A percentile compares a stretch with the other conserved stretches of the same genome.
phyloP scores from a whole-genome alignment of 2,888 invertebrate species.

The Andrena marginata region DNA sequence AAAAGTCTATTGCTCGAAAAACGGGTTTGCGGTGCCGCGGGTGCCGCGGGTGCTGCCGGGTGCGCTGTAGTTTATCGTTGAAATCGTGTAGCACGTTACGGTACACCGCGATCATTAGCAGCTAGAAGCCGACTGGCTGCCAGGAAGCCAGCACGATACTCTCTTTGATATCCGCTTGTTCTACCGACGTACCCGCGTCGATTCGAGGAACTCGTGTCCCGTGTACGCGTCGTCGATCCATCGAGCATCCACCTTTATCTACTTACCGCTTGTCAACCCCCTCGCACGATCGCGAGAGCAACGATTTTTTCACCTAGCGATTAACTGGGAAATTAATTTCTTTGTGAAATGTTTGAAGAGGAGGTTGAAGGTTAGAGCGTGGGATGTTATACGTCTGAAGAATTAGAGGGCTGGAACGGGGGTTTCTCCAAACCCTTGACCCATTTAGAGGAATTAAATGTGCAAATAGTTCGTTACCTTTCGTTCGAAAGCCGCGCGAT shows the following conservation, averaged over 20 bases:
- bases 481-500: background rate
- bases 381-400: background rate
- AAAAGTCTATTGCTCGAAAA: slow-evolving; percentile 69
- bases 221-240: slow-evolving; percentile 9
- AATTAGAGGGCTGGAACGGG: background rate
- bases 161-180: slow-evolving; percentile 70
- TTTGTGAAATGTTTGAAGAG: background rate
- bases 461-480: background rate
- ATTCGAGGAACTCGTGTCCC: slow-evolving; percentile 69
- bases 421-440: background rate
- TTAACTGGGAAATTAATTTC: background rate
- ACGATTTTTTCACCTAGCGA: background rate
- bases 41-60: slow-evolving; percentile 68
- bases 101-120: slow-evolving; percentile 77
- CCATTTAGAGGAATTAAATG: background rate
- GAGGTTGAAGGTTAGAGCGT: no score
- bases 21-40: slow-evolving; percentile 72
- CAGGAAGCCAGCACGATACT: slow-evolving; percentile 69
- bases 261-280: slow-evolving; percentile 9
- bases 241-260: background rate
- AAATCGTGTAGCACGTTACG: slow-evolving; percentile 76
- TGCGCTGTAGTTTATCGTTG: slow-evolving; percentile 72
- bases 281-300: background rate
- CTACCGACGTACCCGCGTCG: slow-evolving; percentile 58
- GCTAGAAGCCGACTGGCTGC: slow-evolving; percentile 71